Evolutionary conservation across 2,888 invertebrate species (phyloP), one percentile per base, ranked within the genome.

Genomic region (Cheilosia pagana): DNA sequence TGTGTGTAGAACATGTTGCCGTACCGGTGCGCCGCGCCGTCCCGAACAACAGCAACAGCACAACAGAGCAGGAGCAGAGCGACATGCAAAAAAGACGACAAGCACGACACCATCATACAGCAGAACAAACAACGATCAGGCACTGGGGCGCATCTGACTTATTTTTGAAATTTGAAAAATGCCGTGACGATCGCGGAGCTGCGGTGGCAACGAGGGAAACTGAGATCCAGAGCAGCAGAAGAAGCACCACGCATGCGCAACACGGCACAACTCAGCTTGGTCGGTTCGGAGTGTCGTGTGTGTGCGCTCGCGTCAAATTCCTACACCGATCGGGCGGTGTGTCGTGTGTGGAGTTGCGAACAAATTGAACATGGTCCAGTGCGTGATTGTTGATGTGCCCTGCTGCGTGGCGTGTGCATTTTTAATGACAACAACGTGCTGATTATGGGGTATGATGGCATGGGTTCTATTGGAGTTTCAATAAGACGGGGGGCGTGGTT

Each of bases 141-240:
- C 52, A 60, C 10, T 60, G 65, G 16, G 25, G 62, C 48, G 55
- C 53, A n/a, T 43, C 43, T 14, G 21, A 50, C 35, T 55, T 55
- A 68, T 60, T 25, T 53, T 78, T 31, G 60, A 72, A 82, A 72
- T 78, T 82, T 78, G 57, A 83, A 78, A 83, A 63, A 83, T 74
- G 72, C 48, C 14, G 5, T 16, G 39, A 35, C 43, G 35, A 28
- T 50, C 35, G 68, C 14, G 23, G 41, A n/a, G 8, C 0, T 35
- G 8, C 35, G 35, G 2, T 12, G 35, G 35, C 8, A 23, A 14
- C n/a, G 28, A 7, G 8, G 6, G 12, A 1, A 14, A 12, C 23
- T 2, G 2, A 7, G 74, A 65, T 57, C 21, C 39, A 41, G 43
- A 45, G 4, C 25, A 14, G 19, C 6, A n/a, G 23, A 45, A 12